Evolutionary conservation across 1,140 invertebrate genomes (phyloP), one percentile per base, ranked within the genome.

Genomic region (Caenorhabditis inopinata): DNA sequence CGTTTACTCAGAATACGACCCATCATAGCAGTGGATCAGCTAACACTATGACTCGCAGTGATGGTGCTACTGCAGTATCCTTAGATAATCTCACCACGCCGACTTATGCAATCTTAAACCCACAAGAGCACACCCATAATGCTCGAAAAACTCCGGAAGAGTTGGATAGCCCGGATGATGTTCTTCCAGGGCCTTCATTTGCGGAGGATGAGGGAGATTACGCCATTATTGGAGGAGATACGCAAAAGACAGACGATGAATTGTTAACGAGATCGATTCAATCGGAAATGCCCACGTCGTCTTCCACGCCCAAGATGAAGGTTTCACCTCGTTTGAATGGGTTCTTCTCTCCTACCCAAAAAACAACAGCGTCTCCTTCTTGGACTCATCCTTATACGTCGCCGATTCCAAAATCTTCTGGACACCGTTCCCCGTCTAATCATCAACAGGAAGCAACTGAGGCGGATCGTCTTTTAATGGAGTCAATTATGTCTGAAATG

Each of bases 141-240:
- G 51, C 51, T 32, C 25, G 27, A 7, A 38, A 68, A 9, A 68
- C 29, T 42, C 5, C 25, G 23, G 58, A 68, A 29, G 58, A 68
- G n/a, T 16, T 68, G 32, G 58, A 68, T 5, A 68, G 58, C 38
- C 58, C 58, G 11, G 53, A 58, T 32, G 53, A 58, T 14, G 32
- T 68, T 0, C 58, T 68, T 9, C 58, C 58, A 21, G 58, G 58
- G 1, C 58, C 58, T 2, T 5, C 32, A 1, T 12, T 68, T 4
- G 58, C 18, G n/a, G 58, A 68, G 23, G 58, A 68, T 11, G 58
- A 68, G 7, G 58, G 58, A 18, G 58, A 68, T n/a, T 68, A 68
- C n/a, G 58, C 58, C 1, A 68, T 68, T 9, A 68, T 68, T 38
- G 27, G 27, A 23, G 53, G 53, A 0, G 29, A 29, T 12, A 32